Base-by-base conservation (phyloP, 92 coral and sea anemone species). In the Porites rus region DNA sequence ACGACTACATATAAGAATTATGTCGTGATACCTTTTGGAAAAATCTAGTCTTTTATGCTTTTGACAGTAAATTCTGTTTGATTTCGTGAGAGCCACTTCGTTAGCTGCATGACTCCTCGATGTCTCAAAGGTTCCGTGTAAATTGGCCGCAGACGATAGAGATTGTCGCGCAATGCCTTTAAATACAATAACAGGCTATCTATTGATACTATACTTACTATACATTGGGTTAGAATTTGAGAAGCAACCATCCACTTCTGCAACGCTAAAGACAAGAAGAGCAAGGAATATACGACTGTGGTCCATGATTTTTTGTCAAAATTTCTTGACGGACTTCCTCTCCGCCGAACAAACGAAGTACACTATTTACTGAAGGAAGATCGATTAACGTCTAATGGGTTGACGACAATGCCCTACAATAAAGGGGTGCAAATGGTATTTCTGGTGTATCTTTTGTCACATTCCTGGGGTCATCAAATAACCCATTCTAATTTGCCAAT, bases 391-490 rank as follows among this genome's bases (percentile, higher is more conserved):
- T 60, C 38, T 81, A n/a, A 11, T 28, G 22, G 77, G 77, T 81
- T 58, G 85, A 81, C 68, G 68, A 81, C 74, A 80, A 53, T 9
- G 28, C 20, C 53, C 56, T 12, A 21, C 67, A 65, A 20, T 51
- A 68, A 80, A 56, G 75, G 68, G 75, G 64, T 80, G 75, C 20
- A 56, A 69, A 81, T 38, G 1, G 68, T 69, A 58, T 63, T 69
- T 58, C 70, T 16, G 66, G 28, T 70, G 69, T 28, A 28, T 70
- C 73, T 38, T 70, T 46, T 18, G 38, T 12, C 69, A 31, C 86
- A 70, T 71, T 81, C 69, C 69, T 81, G 58, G 2, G 86, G 24
- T 28, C 68, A 31, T 18, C 59, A 62, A 71, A 59, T 63, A 22
- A 58, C 54, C 24, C 20, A 69, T 52, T 68, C 68, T 70, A 69